Base-by-base conservation (phyloP, 2,797 vertebrate species). In the Onychomys torridus region DNA sequence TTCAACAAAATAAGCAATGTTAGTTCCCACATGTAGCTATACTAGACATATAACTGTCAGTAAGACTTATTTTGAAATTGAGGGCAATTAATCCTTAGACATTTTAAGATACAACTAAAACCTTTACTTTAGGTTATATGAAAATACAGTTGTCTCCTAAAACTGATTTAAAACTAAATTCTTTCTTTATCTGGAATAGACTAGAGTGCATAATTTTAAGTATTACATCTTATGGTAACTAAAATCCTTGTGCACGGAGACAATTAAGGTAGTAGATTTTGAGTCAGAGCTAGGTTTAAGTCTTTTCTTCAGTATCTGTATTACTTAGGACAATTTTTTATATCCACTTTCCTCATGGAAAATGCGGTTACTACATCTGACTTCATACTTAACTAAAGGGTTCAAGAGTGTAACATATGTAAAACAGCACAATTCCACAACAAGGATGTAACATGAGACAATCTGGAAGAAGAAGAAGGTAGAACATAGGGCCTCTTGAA, bases 241-340 rank as follows among this genome's bases (percentile, higher is more conserved):
- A 90, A 34, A 91, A 97, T 95, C 7, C 27, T n/a, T 55, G 6
- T 79, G 81, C 27, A 65, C 0, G 63, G 10, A 86, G 13, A 63
- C 3, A 92, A 93, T 29, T 27, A 90, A 6, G 19, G 43, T 25
- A 69, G 90, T 0, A 61, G 55, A 89, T 57, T 9, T 86, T 34
- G 75, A 93, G 46, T 94, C 59, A 90, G 73, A 93, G 16, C 59
- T 95, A 95, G 23, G 65, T 93, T 94, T 46, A 91, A 94, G 91
- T 55, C 6, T 17, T 83, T 94, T 57, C 29, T 95, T 75, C 25
- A 92, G 0, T 59, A 10, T 79, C 78, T 71, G 0, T 76, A 79
- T 73, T 90, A 29, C 85, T 95, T 37, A 32, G 16, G 34, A 69
- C 27, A 95, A 91, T 37, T 79, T 90, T 93, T 90, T 93, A 90